These are phyloP conservation scores for Cataglyphis hispanica DNA, from an alignment of 1,140 invertebrate species.

Conservation along the genomic window DNA sequence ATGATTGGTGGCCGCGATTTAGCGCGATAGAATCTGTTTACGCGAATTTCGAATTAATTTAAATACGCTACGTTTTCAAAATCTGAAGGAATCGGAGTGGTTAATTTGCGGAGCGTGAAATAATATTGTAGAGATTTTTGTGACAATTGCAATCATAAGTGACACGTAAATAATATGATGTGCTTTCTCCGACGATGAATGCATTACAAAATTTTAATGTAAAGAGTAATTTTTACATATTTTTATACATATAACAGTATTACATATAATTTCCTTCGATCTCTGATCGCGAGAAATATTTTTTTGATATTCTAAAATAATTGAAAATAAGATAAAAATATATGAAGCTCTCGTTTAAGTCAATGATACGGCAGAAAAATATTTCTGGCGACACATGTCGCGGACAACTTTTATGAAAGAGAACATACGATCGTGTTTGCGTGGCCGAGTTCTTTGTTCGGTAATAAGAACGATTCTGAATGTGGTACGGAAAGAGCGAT, in stretches of 20 bases:
- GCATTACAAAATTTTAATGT: not conserved
- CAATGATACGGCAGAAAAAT: constrained; percentile 39
- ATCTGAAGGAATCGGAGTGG: not conserved
- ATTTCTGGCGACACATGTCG: constrained; percentile 22
- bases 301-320: not conserved
- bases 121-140: not conserved
- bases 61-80: constrained; percentile 59
- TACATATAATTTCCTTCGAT: not conserved
- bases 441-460: constrained; percentile 43
- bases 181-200: not conserved
- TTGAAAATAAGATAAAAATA: not conserved
- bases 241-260: not conserved
- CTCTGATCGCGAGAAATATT: not conserved
- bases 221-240: not conserved
- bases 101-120: not conserved
- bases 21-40: constrained; percentile 72
- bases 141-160: not conserved
- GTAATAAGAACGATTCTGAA: constrained; percentile 53
- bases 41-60: constrained; percentile 74
- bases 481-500: constrained; percentile 46
- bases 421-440: constrained; percentile 47
- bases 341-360: constrained; percentile 27
- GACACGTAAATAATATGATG: not conserved
- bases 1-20: constrained; percentile 73
- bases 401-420: not conserved